phyloP scores from a whole-genome alignment of 2,113 vertebrate species.

The Butorides virescens region DNA sequence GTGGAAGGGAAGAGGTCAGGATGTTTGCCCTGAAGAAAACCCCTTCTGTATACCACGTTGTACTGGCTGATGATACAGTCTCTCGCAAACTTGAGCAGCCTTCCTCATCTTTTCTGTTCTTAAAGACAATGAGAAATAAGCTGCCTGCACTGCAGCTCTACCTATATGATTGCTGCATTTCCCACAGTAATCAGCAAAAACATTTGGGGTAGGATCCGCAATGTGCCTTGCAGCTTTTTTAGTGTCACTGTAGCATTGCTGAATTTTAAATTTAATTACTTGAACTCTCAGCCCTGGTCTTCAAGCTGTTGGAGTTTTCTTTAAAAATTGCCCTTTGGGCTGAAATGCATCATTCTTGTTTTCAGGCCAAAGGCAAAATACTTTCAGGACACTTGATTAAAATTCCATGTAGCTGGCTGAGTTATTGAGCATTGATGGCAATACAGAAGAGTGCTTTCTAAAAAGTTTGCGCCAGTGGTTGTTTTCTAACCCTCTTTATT shows the following conservation, averaged over 20 bases:
- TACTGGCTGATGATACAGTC: fast-evolving
- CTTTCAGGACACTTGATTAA: slow-evolving; percentile 43
- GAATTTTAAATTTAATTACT: not conserved
- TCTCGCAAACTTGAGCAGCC: not conserved
- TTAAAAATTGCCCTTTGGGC: not conserved
- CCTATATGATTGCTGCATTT: not conserved
- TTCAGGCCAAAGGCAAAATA: slow-evolving; percentile 55
- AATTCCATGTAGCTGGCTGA: not conserved
- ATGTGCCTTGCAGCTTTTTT: not conserved
- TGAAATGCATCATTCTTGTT: slow-evolving; percentile 33
- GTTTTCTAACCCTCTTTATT: not conserved
- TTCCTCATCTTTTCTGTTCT: not conserved
- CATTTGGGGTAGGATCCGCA: not conserved
- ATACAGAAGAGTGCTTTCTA: not conserved
- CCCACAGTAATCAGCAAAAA: not conserved
- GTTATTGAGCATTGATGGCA: not conserved
- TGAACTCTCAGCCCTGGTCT: not conserved
- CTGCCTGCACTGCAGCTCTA: not conserved
- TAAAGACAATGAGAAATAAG: not conserved
- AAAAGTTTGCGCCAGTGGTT: not conserved
- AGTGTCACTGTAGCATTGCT: not conserved
- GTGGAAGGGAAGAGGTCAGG: not conserved
- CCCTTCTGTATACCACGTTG: fast-evolving
- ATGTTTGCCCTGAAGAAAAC: not conserved
- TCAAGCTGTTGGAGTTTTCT: not conserved